A percentile compares a stretch with the other conserved stretches of the same genome.
Conservation (phyloP, 2,113 vertebrate species). For the Macquaria ambigua region DNA sequence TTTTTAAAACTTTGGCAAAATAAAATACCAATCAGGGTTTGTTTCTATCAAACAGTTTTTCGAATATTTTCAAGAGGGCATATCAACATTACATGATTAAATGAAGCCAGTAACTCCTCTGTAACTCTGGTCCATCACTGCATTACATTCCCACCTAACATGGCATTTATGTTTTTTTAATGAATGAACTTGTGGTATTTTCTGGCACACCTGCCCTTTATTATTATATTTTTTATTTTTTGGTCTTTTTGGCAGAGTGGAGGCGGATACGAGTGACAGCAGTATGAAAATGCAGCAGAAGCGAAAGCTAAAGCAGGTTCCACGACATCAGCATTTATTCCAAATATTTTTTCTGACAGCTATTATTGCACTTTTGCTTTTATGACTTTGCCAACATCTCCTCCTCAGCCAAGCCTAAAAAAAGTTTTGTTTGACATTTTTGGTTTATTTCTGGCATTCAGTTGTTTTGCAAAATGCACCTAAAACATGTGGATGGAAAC, state of each 20-base stretch:
- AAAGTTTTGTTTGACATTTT: neutral
- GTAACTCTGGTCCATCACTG: neutral
- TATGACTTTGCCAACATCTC: neutral
- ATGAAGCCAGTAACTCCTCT: neutral
- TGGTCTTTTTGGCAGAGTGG: neutral
- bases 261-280: neutral
- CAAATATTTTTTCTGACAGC: neutral
- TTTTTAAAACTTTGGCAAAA: neutral
- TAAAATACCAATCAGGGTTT: neutral
- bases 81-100: neutral
- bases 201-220: neutral
- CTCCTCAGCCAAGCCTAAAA: neutral
- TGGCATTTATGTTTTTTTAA: neutral
- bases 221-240: neutral
- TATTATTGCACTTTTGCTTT: neutral
- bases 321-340: neutral
- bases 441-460: neutral
- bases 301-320: neutral
- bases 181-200: neutral
- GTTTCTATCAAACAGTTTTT: neutral
- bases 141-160: too few species aligned
- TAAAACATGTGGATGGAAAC: neutral
- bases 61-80: neutral
- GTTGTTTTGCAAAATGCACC: neutral
- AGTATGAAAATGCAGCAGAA: neutral